Evolutionary conservation across 2,888 invertebrate species (phyloP).

Genomic region (Dasysyrphus albostriatus): DNA sequence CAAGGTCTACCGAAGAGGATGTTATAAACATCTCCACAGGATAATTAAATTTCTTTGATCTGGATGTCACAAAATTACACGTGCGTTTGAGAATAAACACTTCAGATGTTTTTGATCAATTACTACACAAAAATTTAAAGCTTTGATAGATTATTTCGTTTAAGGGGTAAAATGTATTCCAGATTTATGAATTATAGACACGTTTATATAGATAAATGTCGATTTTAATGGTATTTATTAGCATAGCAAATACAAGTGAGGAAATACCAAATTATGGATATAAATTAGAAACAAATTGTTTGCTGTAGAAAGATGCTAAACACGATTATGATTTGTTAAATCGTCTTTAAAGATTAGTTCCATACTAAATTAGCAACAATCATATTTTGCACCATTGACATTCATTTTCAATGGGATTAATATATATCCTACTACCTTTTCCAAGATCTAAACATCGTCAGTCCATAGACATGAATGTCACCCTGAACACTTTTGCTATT

Average conservation of each 20-base stretch:
- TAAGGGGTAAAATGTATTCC: neutral
- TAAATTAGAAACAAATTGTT: too few relatives aligned
- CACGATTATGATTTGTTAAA: too few relatives aligned
- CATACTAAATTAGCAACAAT: too few relatives aligned
- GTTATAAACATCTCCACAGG: neutral
- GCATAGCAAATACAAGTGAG: too few relatives aligned
- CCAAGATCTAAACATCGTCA: neutral
- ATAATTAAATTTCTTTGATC: neutral
- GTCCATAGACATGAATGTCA: neutral
- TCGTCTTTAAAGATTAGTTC: too few relatives aligned
- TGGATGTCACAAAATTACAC: neutral
- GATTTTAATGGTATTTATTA: too few relatives aligned
- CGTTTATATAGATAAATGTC: too few relatives aligned
- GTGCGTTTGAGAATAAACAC: neutral
- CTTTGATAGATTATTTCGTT: neutral
- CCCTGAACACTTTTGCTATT: slow-evolving; percentile 11
- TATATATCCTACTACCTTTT: neutral
- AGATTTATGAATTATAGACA: neutral
- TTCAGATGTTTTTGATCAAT: neutral
- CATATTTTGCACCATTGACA: too few relatives aligned
- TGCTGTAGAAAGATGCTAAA: too few relatives aligned
- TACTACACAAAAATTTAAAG: neutral
- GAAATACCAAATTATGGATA: too few relatives aligned
- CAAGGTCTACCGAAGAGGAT: neutral
- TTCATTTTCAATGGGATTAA: neutral